These are phyloP conservation scores for Podocnemis expansa DNA, from an alignment of 2,113 vertebrate species.

Conservation along the genomic window DNA sequence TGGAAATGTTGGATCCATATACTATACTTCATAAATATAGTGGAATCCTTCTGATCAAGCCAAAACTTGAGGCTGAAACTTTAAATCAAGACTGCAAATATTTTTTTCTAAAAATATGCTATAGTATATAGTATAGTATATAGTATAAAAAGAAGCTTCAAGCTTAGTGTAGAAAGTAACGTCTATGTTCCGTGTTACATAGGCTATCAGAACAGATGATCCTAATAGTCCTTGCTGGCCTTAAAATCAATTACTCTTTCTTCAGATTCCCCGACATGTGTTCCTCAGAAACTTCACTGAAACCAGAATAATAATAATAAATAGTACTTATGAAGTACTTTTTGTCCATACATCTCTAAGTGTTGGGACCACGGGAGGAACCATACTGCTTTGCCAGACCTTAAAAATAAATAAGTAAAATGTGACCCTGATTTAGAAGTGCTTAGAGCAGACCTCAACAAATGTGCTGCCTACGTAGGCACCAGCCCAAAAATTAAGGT, in stretches of 20 bases:
- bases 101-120: background rate
- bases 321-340: background rate
- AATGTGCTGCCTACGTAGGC: too few relatives aligned
- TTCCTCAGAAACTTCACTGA: background rate
- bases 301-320: background rate
- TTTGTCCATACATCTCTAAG: background rate
- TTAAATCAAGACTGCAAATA: background rate
- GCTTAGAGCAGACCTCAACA: background rate
- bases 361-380: background rate
- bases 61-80: background rate
- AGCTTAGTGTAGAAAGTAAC: background rate
- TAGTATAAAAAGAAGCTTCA: background rate
- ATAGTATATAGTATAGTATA: too few relatives aligned
- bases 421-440: background rate
- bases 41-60: background rate
- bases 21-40: background rate
- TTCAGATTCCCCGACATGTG: background rate
- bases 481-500: too few relatives aligned
- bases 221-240: background rate
- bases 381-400: background rate
- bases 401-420: background rate
- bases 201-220: background rate
- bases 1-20: fast-evolving
- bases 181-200: background rate
- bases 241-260: background rate